phyloP scores from a whole-genome alignment of 2,797 vertebrate species.

The Tokudaia tokunoshimensis region DNA sequence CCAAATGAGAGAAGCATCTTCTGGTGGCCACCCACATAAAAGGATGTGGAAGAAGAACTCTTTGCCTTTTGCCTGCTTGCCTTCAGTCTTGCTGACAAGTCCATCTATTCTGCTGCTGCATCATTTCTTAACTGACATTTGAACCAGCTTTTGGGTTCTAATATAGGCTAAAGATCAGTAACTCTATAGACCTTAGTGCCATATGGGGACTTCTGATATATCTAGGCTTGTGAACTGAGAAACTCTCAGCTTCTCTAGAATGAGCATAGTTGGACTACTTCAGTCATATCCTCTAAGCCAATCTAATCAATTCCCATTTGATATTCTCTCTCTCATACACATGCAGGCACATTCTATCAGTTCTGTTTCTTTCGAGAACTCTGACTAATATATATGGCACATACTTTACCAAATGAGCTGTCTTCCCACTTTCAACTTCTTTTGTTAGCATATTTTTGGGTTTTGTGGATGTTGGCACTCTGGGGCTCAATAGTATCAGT shows the following conservation, averaged over 20 bases:
- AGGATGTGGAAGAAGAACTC: neutral
- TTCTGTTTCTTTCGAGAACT: neutral
- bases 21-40: neutral
- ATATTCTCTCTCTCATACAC: neutral
- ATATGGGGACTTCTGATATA: neutral
- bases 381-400: neutral
- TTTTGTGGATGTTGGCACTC: neutral
- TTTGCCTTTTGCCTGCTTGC: neutral
- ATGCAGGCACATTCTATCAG: neutral
- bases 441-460: neutral
- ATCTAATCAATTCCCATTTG: neutral
- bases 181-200: neutral
- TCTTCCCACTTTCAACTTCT: neutral
- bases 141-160: neutral
- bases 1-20: neutral
- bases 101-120: neutral
- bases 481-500: neutral
- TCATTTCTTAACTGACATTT: neutral
- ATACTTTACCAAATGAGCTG: neutral
- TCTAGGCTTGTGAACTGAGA: neutral
- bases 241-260: neutral
- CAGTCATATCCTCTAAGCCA: neutral
- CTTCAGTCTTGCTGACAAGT: neutral
- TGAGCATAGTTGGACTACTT: neutral
- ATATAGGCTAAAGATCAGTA: neutral